Base-by-base conservation (phyloP, 1,140 invertebrate genomes). In the Dreissena rostriformis region DNA sequence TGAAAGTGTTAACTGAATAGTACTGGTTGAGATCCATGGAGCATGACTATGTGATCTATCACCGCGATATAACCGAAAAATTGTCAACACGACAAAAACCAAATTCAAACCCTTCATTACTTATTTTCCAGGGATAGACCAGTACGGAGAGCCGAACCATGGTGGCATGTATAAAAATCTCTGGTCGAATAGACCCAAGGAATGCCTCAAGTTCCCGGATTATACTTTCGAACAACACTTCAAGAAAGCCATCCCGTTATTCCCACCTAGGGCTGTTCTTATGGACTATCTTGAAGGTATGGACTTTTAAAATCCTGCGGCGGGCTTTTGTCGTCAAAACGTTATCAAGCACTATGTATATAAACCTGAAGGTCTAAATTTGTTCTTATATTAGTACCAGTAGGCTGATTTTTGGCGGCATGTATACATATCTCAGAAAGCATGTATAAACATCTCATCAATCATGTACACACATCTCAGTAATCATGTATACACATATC, bases 161-260 rank as follows among this genome's bases (percentile, higher is more conserved):
- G 74, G 63, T 14, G 66, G 82, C 12, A 78, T 78, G 82, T 84
- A 84, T 24, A 73, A 63, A 14, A 55, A 84, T 24, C 67, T 84
- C 0, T 84, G 82, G 74, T 72, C 74, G 12, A 84, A 84, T 73
- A 76, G 67, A 2, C 82, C 82, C 0, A 84, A 84, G 55, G 82
- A 84, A 66, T 84, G 82, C 61, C 14, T 84, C n/a, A 76, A 84
- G 57, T 72, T 65, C 22, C 82, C 82, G 29, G 74, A 84, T 52
- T 84, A 84, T 51, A 84, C 82, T 11, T 84, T 84, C 51, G 75
- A 84, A 24, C 22, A 84, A n/a, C 75, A 84, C 74, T 78, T 84
- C 39, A 76, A 70, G 22, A 84, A 84, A 55, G 66, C 68, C 57
- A 73, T 84, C 5, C 82, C 82, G 1, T 84, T 70, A 26, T 84